Evolutionary conservation across 2,888 invertebrate genomes (phyloP).

Genomic region (Xiphydria camelus): DNA sequence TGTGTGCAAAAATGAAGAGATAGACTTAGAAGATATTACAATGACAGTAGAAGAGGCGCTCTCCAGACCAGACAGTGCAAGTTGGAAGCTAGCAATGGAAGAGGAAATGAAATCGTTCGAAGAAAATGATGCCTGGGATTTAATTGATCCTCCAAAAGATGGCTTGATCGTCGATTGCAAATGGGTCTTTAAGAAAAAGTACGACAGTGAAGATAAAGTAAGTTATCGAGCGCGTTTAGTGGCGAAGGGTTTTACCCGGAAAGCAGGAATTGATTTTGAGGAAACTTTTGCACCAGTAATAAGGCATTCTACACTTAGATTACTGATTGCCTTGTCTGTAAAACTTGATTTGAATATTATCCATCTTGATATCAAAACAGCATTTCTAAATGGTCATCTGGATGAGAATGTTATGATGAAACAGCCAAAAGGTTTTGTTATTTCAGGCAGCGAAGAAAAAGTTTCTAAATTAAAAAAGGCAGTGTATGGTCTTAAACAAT

Average conservation of each 20-base stretch:
- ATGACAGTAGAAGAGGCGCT: no score
- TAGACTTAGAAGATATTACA: no score
- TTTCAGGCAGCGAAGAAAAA: not conserved
- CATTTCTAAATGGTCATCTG: conserved; percentile 12
- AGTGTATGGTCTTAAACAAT: conserved; percentile 15
- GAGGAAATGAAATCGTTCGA: conserved; percentile 16
- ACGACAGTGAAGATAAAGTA: conserved; percentile 5
- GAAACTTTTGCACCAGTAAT: conserved; percentile 20
- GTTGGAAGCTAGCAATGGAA: conserved; percentile 12
- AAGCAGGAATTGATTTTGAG: conserved; percentile 6
- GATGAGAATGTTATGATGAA: conserved; percentile 6
- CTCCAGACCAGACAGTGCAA: not conserved
- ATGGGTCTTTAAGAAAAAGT: conserved; percentile 20
- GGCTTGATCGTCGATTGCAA: conserved; percentile 17
- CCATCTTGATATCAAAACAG: conserved; percentile 16
- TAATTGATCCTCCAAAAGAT: conserved; percentile 9
- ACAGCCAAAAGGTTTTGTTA: conserved; percentile 8
- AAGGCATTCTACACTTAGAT: conserved; percentile 6
- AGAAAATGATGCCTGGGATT: conserved; percentile 22
- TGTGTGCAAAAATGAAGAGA: no score
- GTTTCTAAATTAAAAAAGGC: conserved; percentile 8
- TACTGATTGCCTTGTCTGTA: conserved; percentile 14
- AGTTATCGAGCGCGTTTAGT: conserved; percentile 17
- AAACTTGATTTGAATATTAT: conserved; percentile 2
- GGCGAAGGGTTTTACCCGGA: conserved; percentile 16